A percentile compares a stretch with the other conserved stretches of the same genome.
phyloP scores from a whole-genome alignment of 2,113 vertebrate genomes.

The Condylura cristata region DNA sequence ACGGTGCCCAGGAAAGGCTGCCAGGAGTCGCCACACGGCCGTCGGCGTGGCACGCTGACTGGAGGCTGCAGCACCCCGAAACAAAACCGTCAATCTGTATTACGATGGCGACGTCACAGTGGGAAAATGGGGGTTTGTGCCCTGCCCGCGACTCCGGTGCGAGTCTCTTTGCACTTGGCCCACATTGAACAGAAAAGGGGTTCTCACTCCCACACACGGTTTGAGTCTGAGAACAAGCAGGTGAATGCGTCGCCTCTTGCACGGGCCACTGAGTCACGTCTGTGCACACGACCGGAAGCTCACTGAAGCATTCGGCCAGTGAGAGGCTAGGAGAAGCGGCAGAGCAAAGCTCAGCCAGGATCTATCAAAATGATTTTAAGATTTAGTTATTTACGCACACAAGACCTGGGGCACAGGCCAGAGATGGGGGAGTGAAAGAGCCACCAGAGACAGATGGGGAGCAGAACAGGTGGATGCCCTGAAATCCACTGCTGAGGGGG shows the following conservation, averaged over 20 bases:
- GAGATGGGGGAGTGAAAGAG: too few relatives aligned
- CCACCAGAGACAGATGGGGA: too few relatives aligned
- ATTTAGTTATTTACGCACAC: too few relatives aligned
- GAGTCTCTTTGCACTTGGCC: not conserved
- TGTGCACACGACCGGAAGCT: not conserved
- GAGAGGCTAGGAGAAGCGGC: not conserved
- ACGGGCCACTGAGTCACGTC: not conserved
- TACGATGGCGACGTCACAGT: not conserved
- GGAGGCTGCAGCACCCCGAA: not conserved
- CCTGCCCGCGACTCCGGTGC: not conserved
- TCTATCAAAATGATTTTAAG: too few relatives aligned
- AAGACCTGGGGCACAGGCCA: too few relatives aligned
- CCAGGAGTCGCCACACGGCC: too few relatives aligned
- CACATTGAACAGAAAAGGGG: not conserved
- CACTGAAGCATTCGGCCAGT: not conserved
- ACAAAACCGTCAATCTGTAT: slow-evolving; percentile 26
- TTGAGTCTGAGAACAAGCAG: slow-evolving; percentile 6
- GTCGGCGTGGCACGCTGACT: too few relatives aligned
- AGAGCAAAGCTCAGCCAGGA: not conserved
- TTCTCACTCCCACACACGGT: not conserved
- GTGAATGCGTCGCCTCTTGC: not conserved
- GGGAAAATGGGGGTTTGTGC: not conserved
- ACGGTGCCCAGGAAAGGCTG: not conserved
- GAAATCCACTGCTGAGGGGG: too few relatives aligned
- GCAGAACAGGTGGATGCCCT: too few relatives aligned